Evolutionary conservation across 2,888 invertebrate genomes (phyloP).

Genomic region (Aplocera efformata): DNA sequence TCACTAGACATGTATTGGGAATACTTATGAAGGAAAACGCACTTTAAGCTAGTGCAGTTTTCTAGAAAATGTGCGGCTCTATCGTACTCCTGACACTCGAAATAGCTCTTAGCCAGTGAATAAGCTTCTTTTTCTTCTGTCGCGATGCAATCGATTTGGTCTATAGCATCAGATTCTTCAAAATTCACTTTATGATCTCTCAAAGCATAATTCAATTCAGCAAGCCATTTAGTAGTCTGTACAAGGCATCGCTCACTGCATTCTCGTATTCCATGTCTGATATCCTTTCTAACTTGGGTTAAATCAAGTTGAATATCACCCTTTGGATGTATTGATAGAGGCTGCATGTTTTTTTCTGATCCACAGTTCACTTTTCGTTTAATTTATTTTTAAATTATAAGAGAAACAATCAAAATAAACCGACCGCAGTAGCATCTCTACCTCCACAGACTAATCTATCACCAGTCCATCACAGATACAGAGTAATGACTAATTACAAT

Average conservation of each 20-base stretch:
- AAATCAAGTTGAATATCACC: conserved; percentile 66
- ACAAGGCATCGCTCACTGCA: conserved; percentile 89
- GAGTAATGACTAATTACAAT: too few relatives aligned
- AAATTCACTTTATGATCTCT: conserved; percentile 82
- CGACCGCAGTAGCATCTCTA: too few relatives aligned
- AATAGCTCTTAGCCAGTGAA: conserved; percentile 91
- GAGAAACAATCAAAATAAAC: too few relatives aligned
- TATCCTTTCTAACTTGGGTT: conserved; percentile 66
- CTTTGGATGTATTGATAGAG: conserved; percentile 53
- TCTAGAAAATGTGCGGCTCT: conserved; percentile 90
- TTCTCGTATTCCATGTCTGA: conserved; percentile 76
- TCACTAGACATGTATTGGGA: conserved; percentile 93
- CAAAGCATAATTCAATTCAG: conserved; percentile 90
- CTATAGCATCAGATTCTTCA: conserved; percentile 67
- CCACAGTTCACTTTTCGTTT: too few relatives aligned
- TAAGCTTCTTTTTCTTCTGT: conserved; percentile 86
- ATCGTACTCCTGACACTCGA: conserved; percentile 95
- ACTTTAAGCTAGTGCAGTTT: conserved; percentile 84
- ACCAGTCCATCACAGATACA: too few relatives aligned
- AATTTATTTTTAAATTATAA: too few relatives aligned
- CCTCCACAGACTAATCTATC: too few relatives aligned
- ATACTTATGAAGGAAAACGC: conserved; percentile 91
- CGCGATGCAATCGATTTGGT: conserved; percentile 58
- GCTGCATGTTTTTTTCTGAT: conserved; percentile 44
- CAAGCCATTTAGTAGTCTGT: conserved; percentile 93